A percentile compares a stretch with the other conserved stretches of the same genome.
These are phyloP conservation scores for Cheilosia vernalis DNA, from an alignment of 2,888 invertebrate species.

Conservation along the genomic window DNA sequence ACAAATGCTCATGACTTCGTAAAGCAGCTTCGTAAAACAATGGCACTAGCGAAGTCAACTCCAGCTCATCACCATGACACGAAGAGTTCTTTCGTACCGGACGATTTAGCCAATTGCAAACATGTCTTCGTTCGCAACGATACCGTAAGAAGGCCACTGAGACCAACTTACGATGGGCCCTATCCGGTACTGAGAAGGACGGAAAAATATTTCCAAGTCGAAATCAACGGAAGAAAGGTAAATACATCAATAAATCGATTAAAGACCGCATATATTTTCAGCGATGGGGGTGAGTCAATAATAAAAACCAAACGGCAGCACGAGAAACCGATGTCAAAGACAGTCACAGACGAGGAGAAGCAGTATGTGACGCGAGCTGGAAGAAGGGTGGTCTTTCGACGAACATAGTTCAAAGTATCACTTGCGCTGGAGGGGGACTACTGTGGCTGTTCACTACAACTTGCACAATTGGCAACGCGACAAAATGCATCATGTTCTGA, in stretches of 20 bases:
- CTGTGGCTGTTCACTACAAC: no score
- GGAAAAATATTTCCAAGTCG: conserved; percentile 16
- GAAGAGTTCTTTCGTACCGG: neutral
- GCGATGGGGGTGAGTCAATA: no score
- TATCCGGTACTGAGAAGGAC: conserved; percentile 56
- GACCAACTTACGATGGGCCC: conserved; percentile 70
- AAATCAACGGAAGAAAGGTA: conserved; percentile 1
- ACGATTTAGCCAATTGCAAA: neutral
- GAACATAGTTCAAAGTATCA: no score
- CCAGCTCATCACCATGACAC: conserved; percentile 29
- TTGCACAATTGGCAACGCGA: no score
- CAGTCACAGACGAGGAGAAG: no score
- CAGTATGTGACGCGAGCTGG: no score
- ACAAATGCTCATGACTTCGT: conserved; percentile 45
- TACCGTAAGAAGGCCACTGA: conserved; percentile 18
- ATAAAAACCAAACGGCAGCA: no score
- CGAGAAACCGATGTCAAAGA: no score
- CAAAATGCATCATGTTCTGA: no score
- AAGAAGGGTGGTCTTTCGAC: no score
- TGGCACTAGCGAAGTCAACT: conserved; percentile 2
- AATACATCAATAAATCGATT: neutral
- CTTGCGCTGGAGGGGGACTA: no score
- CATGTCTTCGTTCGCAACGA: conserved; percentile 60
- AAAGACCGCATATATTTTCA: no score
- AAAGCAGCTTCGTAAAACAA: conserved; percentile 28